Evolutionary conservation across 2,888 invertebrate genomes (phyloP), one percentile per base, ranked within the genome.

Genomic region (Lottia gigantea): DNA sequence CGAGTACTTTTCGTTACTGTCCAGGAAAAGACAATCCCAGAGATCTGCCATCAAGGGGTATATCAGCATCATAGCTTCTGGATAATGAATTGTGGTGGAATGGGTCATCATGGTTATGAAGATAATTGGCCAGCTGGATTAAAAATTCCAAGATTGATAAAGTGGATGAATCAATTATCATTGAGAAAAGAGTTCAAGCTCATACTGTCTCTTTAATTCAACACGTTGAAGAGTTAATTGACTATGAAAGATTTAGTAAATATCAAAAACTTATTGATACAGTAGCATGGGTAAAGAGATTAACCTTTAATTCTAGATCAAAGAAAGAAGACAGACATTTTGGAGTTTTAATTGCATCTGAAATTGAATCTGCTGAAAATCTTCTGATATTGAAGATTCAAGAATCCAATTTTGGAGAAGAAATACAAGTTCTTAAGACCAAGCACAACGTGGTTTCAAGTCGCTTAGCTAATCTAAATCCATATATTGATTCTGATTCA

Each of bases 211-310:
- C 8, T 55, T 7, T 55, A 8, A 23, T n/a, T 55, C 55, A 55
- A 19, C n/a, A 19, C 0, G 3, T 19, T 19, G 7, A 55, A 55
- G n/a, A n/a, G 4, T 23, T 55, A 7, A 55, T 55, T 11, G 19
- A 55, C 55, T 55, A 19, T 55, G 55, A 55, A 19, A 55, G 55
- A 55, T 55, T 55, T 55, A 55, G 55, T 23, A 55, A 23, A 55
- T 55, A 55, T 23, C 55, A 19, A 7, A 55, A 55, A 19, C n/a
- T 55, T 23, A 11, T 55, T 55, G 3, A 23, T n/a, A n/a, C 55
- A 3, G 0, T 55, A 55, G 55, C 55, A 6, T 55, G 55, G 55
- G 19, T 40, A 11, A 49, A 49, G 49, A 49, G 49, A 49, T 49
- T 49, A 6, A 49, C 16, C 19, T 19, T 4, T n/a, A 49, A 49